phyloP scores from a whole-genome alignment of 2,113 vertebrate genomes.

The Platichthys flesus region DNA sequence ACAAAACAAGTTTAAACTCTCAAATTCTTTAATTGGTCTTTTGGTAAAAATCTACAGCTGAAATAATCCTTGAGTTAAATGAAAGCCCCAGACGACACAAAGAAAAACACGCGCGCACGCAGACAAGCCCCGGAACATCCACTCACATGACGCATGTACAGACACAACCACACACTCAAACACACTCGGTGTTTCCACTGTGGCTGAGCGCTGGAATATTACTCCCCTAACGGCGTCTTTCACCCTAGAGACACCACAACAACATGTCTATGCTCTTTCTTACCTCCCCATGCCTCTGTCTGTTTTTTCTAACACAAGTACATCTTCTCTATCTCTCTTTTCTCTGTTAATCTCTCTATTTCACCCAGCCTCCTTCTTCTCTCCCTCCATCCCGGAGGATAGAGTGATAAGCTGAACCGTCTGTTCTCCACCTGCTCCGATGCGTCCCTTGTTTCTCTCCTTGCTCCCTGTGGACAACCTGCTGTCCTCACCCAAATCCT shows the following conservation, averaged over 20 bases:
- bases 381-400: constrained; percentile 69
- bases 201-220: constrained; percentile 62
- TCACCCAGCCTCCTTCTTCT: constrained; percentile 32
- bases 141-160: constrained; percentile 48
- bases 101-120: constrained; percentile 4
- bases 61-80: background rate
- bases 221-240: constrained; percentile 56
- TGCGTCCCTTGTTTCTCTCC: constrained; percentile 57
- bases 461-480: constrained; percentile 50
- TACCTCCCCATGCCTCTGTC: background rate
- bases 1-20: background rate
- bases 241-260: constrained; percentile 64
- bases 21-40: background rate
- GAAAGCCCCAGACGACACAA: background rate
- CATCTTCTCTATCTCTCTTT: constrained; percentile 46
- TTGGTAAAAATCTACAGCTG: background rate
- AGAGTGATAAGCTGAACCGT: constrained; percentile 75
- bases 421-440: constrained; percentile 78
- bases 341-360: constrained; percentile 61
- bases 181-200: constrained; percentile 66
- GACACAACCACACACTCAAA: constrained; percentile 48
- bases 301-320: constrained; percentile 44
- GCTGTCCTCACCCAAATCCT: constrained; percentile 33
- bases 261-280: constrained; percentile 78
- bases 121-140: constrained; percentile 28